phyloP scores from a whole-genome alignment of 2,113 vertebrate species.

The Danionella cerebrum region DNA sequence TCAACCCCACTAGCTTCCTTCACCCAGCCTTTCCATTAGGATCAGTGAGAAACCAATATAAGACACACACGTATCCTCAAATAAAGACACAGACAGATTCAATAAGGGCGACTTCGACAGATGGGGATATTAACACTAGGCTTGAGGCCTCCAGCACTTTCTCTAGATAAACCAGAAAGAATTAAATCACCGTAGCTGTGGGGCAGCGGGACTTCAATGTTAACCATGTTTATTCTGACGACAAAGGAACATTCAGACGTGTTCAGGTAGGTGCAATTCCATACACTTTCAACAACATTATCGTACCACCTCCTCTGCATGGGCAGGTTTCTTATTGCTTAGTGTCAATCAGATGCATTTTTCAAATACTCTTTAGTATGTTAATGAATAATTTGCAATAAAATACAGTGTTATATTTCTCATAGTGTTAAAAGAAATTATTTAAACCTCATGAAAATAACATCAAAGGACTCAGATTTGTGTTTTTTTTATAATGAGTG shows the following conservation, averaged over 20 bases:
- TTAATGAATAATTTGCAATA: no score
- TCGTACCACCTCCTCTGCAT: no score
- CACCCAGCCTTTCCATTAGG: slow-evolving; percentile 6
- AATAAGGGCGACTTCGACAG: neutral
- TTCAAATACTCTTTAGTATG: no score
- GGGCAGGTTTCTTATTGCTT: no score
- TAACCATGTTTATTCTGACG: neutral
- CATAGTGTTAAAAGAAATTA: no score
- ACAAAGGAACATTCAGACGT: neutral
- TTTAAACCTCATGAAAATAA: no score
- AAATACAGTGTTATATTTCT: no score
- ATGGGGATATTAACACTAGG: neutral
- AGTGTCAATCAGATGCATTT: no score
- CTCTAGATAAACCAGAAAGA: neutral
- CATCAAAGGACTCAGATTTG: no score
- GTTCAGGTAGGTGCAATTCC: neutral
- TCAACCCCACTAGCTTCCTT: neutral
- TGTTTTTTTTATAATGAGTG: no score
- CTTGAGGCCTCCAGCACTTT: neutral
- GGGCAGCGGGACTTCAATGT: neutral
- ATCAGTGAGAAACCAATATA: slow-evolving; percentile 16
- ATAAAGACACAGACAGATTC: slow-evolving; percentile 1
- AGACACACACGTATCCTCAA: neutral
- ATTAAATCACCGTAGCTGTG: slow-evolving; percentile 19
- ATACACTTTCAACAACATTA: no score